These are phyloP conservation scores for Octodon degus DNA, from an alignment of 2,113 vertebrate species.

Conservation along the genomic window DNA sequence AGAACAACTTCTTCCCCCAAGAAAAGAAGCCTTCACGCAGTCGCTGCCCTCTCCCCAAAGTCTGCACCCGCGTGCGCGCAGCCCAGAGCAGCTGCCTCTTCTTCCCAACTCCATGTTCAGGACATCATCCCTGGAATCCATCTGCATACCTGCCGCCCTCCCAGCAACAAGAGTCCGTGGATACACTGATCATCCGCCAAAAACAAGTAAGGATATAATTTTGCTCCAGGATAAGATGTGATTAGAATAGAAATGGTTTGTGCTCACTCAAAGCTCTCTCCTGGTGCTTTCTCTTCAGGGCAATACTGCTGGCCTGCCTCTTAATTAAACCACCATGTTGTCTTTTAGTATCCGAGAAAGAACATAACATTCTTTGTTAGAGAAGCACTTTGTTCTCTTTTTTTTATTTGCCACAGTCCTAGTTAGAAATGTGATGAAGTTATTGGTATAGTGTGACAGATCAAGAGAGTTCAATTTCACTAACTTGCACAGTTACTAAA, in stretches of 20 bases:
- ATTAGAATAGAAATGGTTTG: slow-evolving; percentile 30
- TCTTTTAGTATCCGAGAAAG: neutral
- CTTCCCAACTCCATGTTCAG: neutral
- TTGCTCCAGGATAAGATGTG: slow-evolving; percentile 61
- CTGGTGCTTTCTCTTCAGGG: slow-evolving; percentile 17
- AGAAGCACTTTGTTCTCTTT: neutral
- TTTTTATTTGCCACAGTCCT: neutral
- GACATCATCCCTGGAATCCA: neutral
- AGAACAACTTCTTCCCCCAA: neutral
- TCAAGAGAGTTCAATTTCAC: neutral
- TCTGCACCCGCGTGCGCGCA: slow-evolving; percentile 31
- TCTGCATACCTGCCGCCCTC: slow-evolving; percentile 46
- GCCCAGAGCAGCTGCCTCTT: slow-evolving; percentile 54
- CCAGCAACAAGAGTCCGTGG: slow-evolving; percentile 4
- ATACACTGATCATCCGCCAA: slow-evolving; percentile 47
- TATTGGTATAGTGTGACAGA: neutral
- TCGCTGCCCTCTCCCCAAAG: slow-evolving; percentile 20
- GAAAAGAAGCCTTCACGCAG: neutral
- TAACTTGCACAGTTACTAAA: slow-evolving; percentile 2
- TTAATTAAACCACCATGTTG: slow-evolving; percentile 43
- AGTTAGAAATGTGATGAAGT: neutral
- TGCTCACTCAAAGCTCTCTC: slow-evolving; percentile 18
- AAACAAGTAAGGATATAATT: slow-evolving; percentile 57
- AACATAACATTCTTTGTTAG: neutral
- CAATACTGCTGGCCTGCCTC: neutral